These are phyloP conservation scores for Drosophila virilis DNA, from an alignment of 1,140 invertebrate genomes.

Conservation along the genomic window DNA sequence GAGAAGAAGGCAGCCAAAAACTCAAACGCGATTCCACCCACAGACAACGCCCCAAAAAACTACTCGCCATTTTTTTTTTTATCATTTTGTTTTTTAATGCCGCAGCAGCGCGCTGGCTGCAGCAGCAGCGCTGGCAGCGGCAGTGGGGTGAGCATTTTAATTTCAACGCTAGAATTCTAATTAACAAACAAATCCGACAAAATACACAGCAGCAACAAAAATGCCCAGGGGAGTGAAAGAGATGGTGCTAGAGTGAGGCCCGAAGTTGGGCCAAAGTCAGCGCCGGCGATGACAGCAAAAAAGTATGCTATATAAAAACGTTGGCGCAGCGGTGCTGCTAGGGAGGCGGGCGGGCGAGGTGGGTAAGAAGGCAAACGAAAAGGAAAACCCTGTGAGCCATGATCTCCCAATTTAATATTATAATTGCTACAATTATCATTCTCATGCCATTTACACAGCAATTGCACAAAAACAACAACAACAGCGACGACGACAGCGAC, in stretches of 20 bases:
- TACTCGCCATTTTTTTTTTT: constrained; percentile 27
- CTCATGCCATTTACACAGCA: constrained; percentile 84
- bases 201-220: constrained; percentile 67
- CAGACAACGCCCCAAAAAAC: constrained; percentile 58
- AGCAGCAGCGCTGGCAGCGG: neutral
- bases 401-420: constrained; percentile 84
- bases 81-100: constrained; percentile 9
- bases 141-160: constrained; percentile 62
- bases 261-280: constrained; percentile 4
- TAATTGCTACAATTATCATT: constrained; percentile 84
- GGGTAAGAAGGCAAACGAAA: constrained; percentile 3
- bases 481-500: constrained; percentile 8
- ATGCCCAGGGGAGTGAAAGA: constrained; percentile 23
- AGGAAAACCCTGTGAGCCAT: constrained; percentile 80
- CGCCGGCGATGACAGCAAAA: constrained; percentile 55
- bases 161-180: constrained; percentile 83
- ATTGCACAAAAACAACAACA: constrained; percentile 71
- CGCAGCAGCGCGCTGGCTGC: constrained; percentile 19
- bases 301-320: constrained; percentile 76
- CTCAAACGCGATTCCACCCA: constrained; percentile 30
- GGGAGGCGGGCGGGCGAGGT: neutral
- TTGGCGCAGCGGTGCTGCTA: too few relatives aligned
- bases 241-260: constrained; percentile 7
- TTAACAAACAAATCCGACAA: constrained; percentile 83
- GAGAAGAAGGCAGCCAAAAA: constrained; percentile 47